Conservation (phyloP, 2,113 vertebrate species). For the Oreocharis arfaki region DNA sequence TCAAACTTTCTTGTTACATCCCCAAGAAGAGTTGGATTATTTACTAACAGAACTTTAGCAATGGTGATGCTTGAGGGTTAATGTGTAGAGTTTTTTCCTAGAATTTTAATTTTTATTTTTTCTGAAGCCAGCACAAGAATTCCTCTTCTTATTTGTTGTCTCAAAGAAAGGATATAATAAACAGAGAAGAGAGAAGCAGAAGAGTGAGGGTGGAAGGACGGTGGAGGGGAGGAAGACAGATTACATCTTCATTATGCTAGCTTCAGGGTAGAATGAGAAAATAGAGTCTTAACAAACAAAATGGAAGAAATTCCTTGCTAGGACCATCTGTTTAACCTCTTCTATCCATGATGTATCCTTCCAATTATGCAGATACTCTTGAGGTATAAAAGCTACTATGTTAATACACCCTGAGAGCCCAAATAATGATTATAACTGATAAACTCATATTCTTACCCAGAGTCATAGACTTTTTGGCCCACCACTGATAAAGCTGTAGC, state of each 20-base stretch:
- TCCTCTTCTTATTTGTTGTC: neutral
- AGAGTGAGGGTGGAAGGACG: neutral
- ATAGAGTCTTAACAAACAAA: neutral
- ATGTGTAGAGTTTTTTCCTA: neutral
- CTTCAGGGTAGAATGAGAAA: neutral
- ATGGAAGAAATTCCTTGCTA: neutral
- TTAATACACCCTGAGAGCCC: neutral
- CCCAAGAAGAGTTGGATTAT: neutral
- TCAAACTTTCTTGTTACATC: neutral
- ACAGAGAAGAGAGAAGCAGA: neutral
- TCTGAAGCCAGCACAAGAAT: neutral
- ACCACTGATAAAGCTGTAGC: neutral
- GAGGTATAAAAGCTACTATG: neutral
- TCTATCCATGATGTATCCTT: neutral
- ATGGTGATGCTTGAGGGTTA: neutral
- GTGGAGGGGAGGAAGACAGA: neutral
- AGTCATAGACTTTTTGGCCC: neutral
- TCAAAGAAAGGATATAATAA: neutral
- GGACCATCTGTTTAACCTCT: neutral
- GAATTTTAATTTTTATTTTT: neutral
- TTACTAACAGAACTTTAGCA: neutral
- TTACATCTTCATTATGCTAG: neutral
- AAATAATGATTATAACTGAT: neutral
- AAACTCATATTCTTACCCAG: neutral
- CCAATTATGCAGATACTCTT: neutral